Evolutionary conservation across 1,140 invertebrate genomes (phyloP).

Genomic region (Trachelipus rathkii): DNA sequence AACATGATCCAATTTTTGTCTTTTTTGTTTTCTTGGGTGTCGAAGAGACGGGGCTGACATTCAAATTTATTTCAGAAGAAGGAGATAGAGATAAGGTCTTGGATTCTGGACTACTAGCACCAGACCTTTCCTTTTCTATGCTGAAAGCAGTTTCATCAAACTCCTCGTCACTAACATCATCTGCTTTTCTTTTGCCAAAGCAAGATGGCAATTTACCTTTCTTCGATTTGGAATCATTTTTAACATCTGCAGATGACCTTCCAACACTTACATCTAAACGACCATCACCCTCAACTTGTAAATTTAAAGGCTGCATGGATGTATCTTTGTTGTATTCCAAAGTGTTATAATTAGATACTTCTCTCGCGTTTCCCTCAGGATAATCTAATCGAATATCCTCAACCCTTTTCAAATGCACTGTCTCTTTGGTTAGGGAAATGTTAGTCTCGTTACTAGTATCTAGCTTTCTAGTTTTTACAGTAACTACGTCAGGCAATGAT

Average conservation of each 20-base stretch:
- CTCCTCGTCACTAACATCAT: neutral
- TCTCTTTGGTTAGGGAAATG: neutral
- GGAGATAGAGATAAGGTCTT: too few species aligned
- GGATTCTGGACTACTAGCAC: too few species aligned
- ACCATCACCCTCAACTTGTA: neutral
- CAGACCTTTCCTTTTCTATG: too few species aligned
- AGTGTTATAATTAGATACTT: neutral
- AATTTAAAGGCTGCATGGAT: neutral
- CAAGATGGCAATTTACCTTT: neutral
- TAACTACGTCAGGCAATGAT: neutral
- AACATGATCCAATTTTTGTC: neutral
- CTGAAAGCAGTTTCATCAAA: too few species aligned
- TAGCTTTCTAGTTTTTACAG: neutral
- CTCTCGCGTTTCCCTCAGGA: neutral
- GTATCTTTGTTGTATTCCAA: neutral
- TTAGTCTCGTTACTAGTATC: neutral
- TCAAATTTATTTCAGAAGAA: too few species aligned
- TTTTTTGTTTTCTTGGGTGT: neutral
- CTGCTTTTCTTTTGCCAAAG: neutral
- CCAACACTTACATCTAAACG: neutral
- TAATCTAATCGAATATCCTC: constrained; percentile 5
- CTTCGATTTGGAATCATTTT: neutral
- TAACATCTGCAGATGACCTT: neutral
- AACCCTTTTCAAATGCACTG: neutral
- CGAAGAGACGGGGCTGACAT: too few species aligned